Evolutionary conservation across 1,140 invertebrate genomes (phyloP).

Genomic region (Papilio machaon): DNA sequence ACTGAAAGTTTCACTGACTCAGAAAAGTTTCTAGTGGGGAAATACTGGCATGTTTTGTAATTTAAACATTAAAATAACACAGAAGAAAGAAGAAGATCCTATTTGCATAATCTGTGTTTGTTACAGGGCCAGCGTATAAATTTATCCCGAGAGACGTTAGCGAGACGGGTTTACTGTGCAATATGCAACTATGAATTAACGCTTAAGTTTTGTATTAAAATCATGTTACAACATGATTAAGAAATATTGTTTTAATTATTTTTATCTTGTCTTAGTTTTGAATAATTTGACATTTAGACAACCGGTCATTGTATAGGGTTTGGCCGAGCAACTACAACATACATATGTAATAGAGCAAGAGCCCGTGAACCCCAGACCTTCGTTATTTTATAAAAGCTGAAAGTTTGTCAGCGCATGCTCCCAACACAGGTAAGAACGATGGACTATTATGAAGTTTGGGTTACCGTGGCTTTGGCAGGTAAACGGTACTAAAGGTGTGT

Average conservation of each 20-base stretch:
- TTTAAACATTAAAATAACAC: background rate
- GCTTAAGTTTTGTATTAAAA: conserved; percentile 13
- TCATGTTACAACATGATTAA: background rate
- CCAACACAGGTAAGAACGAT: too few species aligned
- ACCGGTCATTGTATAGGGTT: background rate
- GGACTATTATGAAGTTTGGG: too few species aligned
- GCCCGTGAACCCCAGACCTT: too few species aligned
- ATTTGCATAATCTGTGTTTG: conserved; percentile 25
- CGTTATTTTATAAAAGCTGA: too few species aligned
- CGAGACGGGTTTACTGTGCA: conserved; percentile 24
- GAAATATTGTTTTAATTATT: background rate
- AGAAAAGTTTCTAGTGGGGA: background rate
- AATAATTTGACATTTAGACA: background rate
- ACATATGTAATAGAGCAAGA: too few species aligned
- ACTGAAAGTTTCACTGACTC: too few species aligned
- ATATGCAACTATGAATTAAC: conserved; percentile 25
- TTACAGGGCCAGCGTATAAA: background rate
- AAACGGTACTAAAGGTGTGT: too few species aligned
- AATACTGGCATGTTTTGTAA: background rate
- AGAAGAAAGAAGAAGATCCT: conserved; percentile 17
- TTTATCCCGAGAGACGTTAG: conserved; percentile 23
- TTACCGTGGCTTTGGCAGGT: too few species aligned
- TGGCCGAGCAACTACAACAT: background rate
- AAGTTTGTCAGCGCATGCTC: too few species aligned
- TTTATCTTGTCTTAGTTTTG: background rate